These are phyloP conservation scores for Brachystomella parvula DNA, from an alignment of 1,140 invertebrate genomes.

Conservation along the genomic window DNA sequence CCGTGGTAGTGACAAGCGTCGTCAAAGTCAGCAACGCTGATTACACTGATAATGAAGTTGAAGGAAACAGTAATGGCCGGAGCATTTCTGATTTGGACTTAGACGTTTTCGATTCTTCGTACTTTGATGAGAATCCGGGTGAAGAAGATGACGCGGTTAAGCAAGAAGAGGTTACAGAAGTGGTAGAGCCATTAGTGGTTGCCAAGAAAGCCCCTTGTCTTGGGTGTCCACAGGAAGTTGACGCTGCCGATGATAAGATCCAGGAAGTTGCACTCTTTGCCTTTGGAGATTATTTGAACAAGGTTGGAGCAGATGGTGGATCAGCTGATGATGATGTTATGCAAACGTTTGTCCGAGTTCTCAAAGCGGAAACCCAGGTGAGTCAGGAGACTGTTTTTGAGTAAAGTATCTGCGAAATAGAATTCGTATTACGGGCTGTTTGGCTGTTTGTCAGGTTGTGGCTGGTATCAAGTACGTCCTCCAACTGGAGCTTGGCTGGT, in stretches of 20 bases:
- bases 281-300: constrained; percentile 21
- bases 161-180: background rate
- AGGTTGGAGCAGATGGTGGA: background rate
- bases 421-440: constrained; percentile 2
- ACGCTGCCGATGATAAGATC: constrained; percentile 33
- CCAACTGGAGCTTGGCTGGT: constrained; percentile 26
- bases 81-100: background rate
- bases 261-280: constrained; percentile 36
- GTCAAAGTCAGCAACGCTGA: background rate
- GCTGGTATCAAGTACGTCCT: constrained; percentile 32
- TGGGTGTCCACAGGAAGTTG: constrained; percentile 33
- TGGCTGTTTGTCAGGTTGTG: constrained; percentile 16
- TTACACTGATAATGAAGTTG: too few species aligned
- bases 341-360: constrained; percentile 31
- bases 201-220: constrained; percentile 24
- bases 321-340: constrained; percentile 16
- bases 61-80: background rate
- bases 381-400: background rate
- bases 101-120: background rate
- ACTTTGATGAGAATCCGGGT: background rate
- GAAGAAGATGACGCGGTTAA: background rate
- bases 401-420: background rate
- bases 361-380: constrained; percentile 36
- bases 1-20: background rate
- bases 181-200: constrained; percentile 22